Conservation (phyloP, 2,797 vertebrate species). For the Tadarida brasiliensis region DNA sequence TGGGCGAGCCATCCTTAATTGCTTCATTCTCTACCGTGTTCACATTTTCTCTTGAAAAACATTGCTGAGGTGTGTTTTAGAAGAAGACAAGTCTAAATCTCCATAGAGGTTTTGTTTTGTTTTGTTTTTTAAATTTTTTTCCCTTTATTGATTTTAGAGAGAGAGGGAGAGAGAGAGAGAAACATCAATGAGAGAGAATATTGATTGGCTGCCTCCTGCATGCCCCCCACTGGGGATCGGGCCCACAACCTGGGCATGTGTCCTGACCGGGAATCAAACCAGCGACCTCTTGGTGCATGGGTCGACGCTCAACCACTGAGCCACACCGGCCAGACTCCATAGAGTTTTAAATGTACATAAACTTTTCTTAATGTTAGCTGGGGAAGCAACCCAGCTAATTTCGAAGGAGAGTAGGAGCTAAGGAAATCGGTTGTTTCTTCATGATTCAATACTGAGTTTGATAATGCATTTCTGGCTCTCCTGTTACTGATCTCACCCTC, state of each 20-base stretch:
- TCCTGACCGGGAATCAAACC: too few species aligned
- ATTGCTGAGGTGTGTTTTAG: background rate
- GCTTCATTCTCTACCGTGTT: background rate
- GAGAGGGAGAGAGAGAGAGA: too few species aligned
- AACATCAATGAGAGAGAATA: too few species aligned
- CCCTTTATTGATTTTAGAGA: too few species aligned
- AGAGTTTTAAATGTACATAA: constrained; percentile 15
- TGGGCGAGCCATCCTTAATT: background rate
- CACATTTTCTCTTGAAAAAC: background rate
- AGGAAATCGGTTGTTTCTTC: background rate
- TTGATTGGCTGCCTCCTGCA: too few species aligned
- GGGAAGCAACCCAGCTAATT: background rate
- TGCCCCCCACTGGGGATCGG: too few species aligned
- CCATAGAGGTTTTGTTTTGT: background rate
- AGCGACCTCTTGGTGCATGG: too few species aligned
- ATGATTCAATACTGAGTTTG: background rate
- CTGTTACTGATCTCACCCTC: background rate
- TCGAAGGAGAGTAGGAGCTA: background rate
- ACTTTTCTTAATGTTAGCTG: background rate
- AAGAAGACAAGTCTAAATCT: background rate
- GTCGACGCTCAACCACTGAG: too few species aligned
- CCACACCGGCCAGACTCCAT: background rate
- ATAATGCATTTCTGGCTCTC: background rate
- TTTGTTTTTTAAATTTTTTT: too few species aligned
- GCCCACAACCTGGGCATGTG: too few species aligned